Evolutionary conservation across 2,797 vertebrate genomes (phyloP).

Genomic region (Choloepus didactylus): DNA sequence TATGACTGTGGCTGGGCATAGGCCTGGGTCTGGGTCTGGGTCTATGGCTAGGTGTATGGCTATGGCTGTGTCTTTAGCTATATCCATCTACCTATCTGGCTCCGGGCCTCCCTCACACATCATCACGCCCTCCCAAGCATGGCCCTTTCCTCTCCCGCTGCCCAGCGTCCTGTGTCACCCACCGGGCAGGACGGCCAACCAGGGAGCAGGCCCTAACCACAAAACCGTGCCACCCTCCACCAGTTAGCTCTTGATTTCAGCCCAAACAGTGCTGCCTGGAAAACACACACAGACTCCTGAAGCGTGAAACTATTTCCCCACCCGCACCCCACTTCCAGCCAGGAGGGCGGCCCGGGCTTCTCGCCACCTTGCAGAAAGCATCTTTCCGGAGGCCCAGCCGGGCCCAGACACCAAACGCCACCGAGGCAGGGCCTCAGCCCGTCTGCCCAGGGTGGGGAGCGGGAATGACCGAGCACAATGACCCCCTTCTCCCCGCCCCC

Average conservation of each 20-base stretch:
- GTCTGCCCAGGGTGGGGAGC: too few relatives aligned
- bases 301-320: accelerated
- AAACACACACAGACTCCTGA: neutral
- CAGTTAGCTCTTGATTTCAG: constrained; percentile 81
- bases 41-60: too few relatives aligned
- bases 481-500: too few relatives aligned
- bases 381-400: too few relatives aligned
- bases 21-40: too few relatives aligned
- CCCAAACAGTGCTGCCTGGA: neutral
- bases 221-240: constrained; percentile 50
- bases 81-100: neutral
- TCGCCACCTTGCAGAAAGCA: neutral
- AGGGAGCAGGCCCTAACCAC: too few relatives aligned
- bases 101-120: neutral
- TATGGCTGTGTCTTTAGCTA: neutral
- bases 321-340: neutral
- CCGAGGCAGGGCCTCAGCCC: too few relatives aligned
- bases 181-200: too few relatives aligned
- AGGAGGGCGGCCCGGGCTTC: neutral
- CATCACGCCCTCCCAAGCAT: neutral
- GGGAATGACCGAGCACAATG: too few relatives aligned
- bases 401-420: too few relatives aligned
- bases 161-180: neutral
- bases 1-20: too few relatives aligned
- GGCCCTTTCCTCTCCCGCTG: constrained; percentile 58